phyloP scores from a whole-genome alignment of 2,113 vertebrate species.

The Carollia perspicillata region DNA sequence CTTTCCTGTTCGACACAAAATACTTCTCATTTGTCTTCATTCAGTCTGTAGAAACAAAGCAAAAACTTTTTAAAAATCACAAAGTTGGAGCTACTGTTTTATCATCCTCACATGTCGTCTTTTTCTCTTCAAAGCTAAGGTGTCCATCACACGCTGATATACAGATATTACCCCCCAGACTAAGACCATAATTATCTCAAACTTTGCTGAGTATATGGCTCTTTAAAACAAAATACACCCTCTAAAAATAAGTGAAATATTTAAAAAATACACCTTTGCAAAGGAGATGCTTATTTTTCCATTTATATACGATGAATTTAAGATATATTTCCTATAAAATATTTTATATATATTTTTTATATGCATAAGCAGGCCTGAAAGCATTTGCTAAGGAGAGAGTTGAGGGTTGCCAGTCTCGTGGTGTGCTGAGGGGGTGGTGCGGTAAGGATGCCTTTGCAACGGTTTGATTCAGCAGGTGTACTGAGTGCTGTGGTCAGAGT shows the following conservation, averaged over 20 bases:
- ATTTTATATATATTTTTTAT: not conserved
- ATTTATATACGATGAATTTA: not conserved
- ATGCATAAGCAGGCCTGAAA: constrained; percentile 42
- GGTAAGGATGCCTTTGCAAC: constrained; percentile 22
- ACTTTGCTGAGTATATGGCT: not conserved
- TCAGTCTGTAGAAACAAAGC: not conserved
- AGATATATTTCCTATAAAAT: constrained; percentile 34
- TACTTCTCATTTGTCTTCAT: not conserved
- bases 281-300: not conserved
- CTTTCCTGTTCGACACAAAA: not conserved
- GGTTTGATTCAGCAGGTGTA: constrained; percentile 22
- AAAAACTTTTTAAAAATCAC: not conserved
- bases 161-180: not conserved
- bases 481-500: not conserved
- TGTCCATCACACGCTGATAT: not conserved
- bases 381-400: constrained; percentile 10
- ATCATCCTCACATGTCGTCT: not conserved
- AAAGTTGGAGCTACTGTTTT: not conserved
- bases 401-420: not conserved
- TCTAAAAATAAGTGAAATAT: too few relatives aligned
- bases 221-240: not conserved
- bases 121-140: constrained; percentile 11
- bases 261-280: not conserved
- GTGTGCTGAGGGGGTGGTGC: not conserved
- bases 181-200: not conserved